Conservation (phyloP, 1,140 invertebrate species). For the Thaumetopoea pityocampa region DNA sequence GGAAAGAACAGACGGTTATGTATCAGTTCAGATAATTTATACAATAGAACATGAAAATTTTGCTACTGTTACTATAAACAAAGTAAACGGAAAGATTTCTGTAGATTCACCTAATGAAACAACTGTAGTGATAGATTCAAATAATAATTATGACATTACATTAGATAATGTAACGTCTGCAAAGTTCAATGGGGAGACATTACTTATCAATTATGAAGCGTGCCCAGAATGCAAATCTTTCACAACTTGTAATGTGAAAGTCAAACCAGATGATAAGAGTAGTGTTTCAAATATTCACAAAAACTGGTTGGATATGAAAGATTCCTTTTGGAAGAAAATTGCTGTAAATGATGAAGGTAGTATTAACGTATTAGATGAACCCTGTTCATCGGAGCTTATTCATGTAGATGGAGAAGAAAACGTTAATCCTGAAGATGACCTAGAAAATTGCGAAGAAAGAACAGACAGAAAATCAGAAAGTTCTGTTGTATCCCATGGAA, state of each 20-base stretch:
- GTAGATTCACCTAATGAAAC: slow-evolving; percentile 54
- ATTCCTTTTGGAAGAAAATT: slow-evolving; percentile 53
- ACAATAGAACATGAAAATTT: slow-evolving; percentile 75
- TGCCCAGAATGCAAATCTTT: slow-evolving; percentile 41
- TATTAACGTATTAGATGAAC: slow-evolving; percentile 34
- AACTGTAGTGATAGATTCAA: slow-evolving; percentile 33
- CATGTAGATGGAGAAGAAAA: slow-evolving; percentile 12
- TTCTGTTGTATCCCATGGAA: slow-evolving; percentile 25
- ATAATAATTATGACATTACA: slow-evolving; percentile 44
- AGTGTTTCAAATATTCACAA: slow-evolving; percentile 30
- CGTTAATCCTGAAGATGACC: slow-evolving; percentile 3
- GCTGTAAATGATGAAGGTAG: slow-evolving; percentile 49
- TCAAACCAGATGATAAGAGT: slow-evolving; percentile 34
- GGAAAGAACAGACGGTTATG: slow-evolving; percentile 56
- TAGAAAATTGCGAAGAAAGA: slow-evolving; percentile 3
- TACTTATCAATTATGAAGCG: slow-evolving; percentile 42
- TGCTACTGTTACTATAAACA: slow-evolving; percentile 70
- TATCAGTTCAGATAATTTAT: slow-evolving; percentile 68
- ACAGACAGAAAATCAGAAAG: slow-evolving; percentile 17
- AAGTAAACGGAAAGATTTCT: slow-evolving; percentile 41
- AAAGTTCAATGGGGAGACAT: slow-evolving; percentile 42
- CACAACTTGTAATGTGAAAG: slow-evolving; percentile 44
- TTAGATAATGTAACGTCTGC: slow-evolving; percentile 43
- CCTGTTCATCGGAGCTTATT: slow-evolving; percentile 18
- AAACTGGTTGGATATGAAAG: slow-evolving; percentile 52